Percentiles rank a stretch among this genome's conserved stretches.
These are phyloP conservation scores for Piaya cayana DNA, from an alignment of 2,113 vertebrate species.

Conservation along the genomic window DNA sequence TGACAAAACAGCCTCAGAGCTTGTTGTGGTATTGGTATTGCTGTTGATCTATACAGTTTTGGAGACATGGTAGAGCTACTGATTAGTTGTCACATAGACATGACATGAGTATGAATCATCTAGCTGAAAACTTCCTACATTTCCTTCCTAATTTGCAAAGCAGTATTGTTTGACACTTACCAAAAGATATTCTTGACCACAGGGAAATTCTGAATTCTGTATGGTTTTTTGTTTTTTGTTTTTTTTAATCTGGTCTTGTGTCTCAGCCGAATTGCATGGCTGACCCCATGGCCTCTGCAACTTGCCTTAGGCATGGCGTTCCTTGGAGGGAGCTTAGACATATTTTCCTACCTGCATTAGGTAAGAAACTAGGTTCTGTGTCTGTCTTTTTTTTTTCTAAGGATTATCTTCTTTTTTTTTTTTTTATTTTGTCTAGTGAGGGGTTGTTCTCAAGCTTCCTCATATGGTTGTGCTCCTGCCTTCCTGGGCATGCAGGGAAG, in stretches of 20 bases:
- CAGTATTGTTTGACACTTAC: background rate
- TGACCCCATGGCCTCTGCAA: background rate
- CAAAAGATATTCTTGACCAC: background rate
- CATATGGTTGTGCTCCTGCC: background rate
- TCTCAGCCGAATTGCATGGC: background rate
- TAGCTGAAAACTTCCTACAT: background rate
- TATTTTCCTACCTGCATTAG: fast-evolving
- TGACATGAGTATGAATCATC: background rate
- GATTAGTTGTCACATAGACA: background rate
- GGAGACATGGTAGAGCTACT: background rate
- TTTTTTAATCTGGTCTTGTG: background rate
- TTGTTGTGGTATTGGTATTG: background rate
- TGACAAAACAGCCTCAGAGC: background rate
- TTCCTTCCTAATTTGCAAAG: background rate
- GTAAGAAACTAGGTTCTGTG: background rate
- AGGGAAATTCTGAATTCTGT: fast-evolving
- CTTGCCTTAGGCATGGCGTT: background rate
- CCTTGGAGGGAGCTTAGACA: background rate
- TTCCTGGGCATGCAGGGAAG: background rate
- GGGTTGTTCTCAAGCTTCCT: background rate
- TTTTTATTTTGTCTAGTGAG: background rate
- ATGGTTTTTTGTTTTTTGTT: fast-evolving
- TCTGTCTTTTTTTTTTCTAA: background rate
- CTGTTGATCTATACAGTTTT: background rate
- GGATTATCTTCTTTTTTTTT: background rate